Evolutionary conservation across 2,797 vertebrate species (phyloP), one percentile per base, ranked within the genome.

Genomic region (Hydrolagus colliei): DNA sequence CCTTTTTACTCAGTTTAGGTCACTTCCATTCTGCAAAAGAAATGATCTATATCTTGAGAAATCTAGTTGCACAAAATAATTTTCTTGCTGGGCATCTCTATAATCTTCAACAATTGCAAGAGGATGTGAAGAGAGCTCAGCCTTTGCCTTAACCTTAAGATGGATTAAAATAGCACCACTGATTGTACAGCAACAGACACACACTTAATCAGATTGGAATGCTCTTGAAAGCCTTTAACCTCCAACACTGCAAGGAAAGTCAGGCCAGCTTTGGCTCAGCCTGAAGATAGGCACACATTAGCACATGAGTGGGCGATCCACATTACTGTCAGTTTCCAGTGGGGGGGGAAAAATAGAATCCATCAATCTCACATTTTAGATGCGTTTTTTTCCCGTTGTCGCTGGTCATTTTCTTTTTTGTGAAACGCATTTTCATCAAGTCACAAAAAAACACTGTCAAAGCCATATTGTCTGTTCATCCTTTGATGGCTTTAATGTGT

Each of bases 151-250:
- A 67, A 35, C 71, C 32, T 22, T 68, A 68, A 84, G n/a, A 71
- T 41, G 67, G 65, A 84, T 71, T 41, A 71, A 84, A 84, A 71
- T 18, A 11, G 16, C 65, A 20, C 9, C 18, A 84, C 9, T 68
- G 79, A 68, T 71, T 84, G 9, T 68, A 41, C 16, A 41, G 18
- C 65, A 20, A 35, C 32, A 71, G 75, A 77, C 75, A 41, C 18
- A 74, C 41, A 74, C 73, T 74, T 77, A 61, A 61, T 11, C 75
- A 84, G 41, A 68, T 67, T 84, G 65, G 65, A 68, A 35, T 63
- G 35, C 63, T 71, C 16, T 71, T 71, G 16, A 68, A 67, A 84
- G 79, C 79, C 65, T 84, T 84, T 68, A 84, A 14, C 65, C 71
- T 84, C 79, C 63, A 27, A 68, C 9, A 71, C 27, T 41, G 32